Evolutionary conservation across 1,140 invertebrate genomes (phyloP).

Genomic region (Papilio dardanus): DNA sequence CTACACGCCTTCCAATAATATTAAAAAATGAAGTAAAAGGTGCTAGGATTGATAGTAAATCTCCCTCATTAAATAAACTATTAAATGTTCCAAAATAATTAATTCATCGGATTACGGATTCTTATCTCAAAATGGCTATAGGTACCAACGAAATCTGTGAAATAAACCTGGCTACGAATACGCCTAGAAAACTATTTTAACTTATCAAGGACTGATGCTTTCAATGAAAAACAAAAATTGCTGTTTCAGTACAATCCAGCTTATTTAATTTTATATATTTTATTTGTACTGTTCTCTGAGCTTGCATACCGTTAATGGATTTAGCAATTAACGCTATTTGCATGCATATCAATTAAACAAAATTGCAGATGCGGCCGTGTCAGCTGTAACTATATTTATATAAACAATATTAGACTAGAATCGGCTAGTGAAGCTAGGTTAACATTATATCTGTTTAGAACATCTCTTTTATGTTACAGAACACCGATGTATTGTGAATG

Average conservation of each 20-base stretch:
- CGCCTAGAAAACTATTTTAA: not conserved
- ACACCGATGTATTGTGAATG: not conserved
- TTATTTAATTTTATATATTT: slow-evolving; percentile 4
- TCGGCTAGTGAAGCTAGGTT: too few species aligned
- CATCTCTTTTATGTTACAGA: not conserved
- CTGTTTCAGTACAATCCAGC: not conserved
- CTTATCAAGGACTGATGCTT: not conserved
- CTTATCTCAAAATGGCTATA: too few species aligned
- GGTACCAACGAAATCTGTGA: too few species aligned
- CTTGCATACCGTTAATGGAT: slow-evolving; percentile 25
- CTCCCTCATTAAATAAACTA: too few species aligned
- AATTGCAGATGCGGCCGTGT: not conserved
- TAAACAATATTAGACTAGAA: not conserved
- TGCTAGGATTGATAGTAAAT: too few species aligned
- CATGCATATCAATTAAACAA: not conserved
- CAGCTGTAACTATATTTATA: not conserved
- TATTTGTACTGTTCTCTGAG: slow-evolving; percentile 4
- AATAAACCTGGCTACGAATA: too few species aligned
- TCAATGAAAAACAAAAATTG: slow-evolving; percentile 9
- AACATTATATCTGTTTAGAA: not conserved
- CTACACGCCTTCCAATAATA: not conserved
- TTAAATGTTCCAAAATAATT: too few species aligned
- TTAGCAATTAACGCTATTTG: slow-evolving; percentile 18
- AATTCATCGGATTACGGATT: too few species aligned
- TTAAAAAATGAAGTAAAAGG: not conserved